These are phyloP conservation scores for Drosophila neonasuta DNA, from an alignment of 2,888 invertebrate genomes.

Conservation along the genomic window DNA sequence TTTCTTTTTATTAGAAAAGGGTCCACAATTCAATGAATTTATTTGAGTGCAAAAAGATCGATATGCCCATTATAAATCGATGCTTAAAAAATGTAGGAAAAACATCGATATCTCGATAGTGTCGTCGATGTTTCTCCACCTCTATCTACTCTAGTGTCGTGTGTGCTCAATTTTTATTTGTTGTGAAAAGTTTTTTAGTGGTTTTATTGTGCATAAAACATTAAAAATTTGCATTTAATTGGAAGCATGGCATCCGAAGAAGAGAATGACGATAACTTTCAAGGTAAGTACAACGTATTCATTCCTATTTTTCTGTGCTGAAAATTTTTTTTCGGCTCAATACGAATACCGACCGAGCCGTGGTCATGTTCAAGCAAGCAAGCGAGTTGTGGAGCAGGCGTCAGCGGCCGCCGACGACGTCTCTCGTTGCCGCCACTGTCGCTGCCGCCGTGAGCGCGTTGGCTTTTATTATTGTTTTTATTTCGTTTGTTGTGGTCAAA, in stretches of 20 bases:
- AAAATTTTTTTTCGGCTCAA: slow-evolving; percentile 63
- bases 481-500: slow-evolving; percentile 33
- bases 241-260: slow-evolving; percentile 91
- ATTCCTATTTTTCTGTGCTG: slow-evolving; percentile 34
- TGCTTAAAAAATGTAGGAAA: too few species aligned
- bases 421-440: slow-evolving; percentile 47
- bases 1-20: too few species aligned
- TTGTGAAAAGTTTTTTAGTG: slow-evolving; percentile 64
- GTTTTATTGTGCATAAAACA: slow-evolving; percentile 68
- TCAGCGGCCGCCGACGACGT: slow-evolving; percentile 57
- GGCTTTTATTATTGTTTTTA: slow-evolving; percentile 50
- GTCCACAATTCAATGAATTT: too few species aligned
- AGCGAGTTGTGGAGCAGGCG: slow-evolving; percentile 51
- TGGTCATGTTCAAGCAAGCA: slow-evolving; percentile 77
- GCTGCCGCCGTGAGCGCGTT: slow-evolving; percentile 33
- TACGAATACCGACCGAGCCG: slow-evolving; percentile 59
- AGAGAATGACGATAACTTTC: slow-evolving; percentile 92
- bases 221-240: slow-evolving; percentile 60
- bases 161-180: slow-evolving; percentile 72
- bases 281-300: slow-evolving; percentile 86
- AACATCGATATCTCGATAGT: too few species aligned
- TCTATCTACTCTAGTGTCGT: slow-evolving; percentile 51
- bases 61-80: too few species aligned
- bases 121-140: too few species aligned
- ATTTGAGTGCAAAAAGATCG: too few species aligned